Base-by-base conservation (phyloP, 2,113 vertebrate species). In the Albula glossodonta region DNA sequence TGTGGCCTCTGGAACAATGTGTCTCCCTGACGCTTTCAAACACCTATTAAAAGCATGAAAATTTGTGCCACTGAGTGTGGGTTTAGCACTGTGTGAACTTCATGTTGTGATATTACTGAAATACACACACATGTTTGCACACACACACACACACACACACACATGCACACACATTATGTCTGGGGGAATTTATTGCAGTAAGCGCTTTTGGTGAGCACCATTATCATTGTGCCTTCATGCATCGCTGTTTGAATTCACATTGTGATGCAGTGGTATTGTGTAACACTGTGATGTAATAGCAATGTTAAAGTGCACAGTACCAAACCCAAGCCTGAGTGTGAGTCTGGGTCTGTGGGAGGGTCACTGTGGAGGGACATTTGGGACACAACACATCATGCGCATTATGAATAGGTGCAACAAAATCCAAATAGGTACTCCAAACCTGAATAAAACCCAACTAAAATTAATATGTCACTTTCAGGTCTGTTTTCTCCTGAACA, bases 251-350 rank as follows among this genome's bases (percentile, higher is more conserved):
- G 57, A 79, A 83, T 91, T 88, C 89, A 79, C 84, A 78, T 87
- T 92, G 89, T 83, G 87, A 89, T 88, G 84, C 87, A 82, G 88
- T 86, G 88, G 87, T 87, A 90, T 94, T 94, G 93, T 93, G 93
- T 94, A 94, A 94, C 89, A 82, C 82, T 83, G 88, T 94, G 93
- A 94, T 91, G 93, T 93, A 93, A 94, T 90, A 56, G 89, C 91
- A 87, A 86, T 89, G 91, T 86, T 89, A 51, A 22, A 92, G 92
- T 89, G 91, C 89, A 90, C 90, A 89, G 88, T 85, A 85, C 41
- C 56, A 41, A 63, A 2, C 15, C 70, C 22, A 88, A 88, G 88
- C 86, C 86, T 87, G 87, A 89, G 90, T 66, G 63, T 79, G 83
- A 87, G 78, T 88, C 88, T 82, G 88, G 52, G 88, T 84, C 25